Conservation (phyloP, 2,797 vertebrate genomes). For the Alcedo quadribrachys region DNA sequence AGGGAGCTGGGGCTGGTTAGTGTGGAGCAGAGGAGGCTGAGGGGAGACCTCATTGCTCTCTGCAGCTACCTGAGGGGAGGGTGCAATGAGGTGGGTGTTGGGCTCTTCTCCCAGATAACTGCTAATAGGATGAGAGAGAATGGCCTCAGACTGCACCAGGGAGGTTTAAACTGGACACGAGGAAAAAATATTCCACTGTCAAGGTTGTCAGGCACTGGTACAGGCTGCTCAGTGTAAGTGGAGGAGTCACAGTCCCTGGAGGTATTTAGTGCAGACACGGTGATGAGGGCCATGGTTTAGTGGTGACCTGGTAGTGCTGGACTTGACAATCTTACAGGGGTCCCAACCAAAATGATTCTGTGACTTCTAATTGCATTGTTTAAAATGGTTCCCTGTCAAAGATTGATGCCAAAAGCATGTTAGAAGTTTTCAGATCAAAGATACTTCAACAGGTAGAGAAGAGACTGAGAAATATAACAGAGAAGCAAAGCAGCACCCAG, state of each 20-base stretch:
- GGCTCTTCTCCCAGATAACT: no score
- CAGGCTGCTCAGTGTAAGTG: no score
- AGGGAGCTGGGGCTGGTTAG: no score
- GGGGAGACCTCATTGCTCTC: no score
- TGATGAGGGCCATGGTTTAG: background rate
- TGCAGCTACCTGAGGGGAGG: no score
- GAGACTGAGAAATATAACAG: background rate
- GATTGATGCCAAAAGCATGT: background rate
- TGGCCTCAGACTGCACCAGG: no score
- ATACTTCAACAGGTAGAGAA: background rate
- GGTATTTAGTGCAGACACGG: background rate
- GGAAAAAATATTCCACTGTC: no score
- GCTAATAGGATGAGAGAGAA: no score
- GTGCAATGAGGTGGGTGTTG: no score
- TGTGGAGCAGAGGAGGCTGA: no score
- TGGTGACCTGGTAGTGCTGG: background rate
- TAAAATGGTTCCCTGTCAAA: rapidly evolving
- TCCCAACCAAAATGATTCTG: background rate
- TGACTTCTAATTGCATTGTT: background rate
- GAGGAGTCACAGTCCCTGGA: background rate
- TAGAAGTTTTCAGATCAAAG: background rate
- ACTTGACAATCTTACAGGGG: background rate
- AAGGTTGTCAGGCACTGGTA: no score
- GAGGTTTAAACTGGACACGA: no score
- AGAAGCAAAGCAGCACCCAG: background rate